Evolutionary conservation across 2,113 vertebrate species (phyloP).

Genomic region (Hirundichthys speculiger): DNA sequence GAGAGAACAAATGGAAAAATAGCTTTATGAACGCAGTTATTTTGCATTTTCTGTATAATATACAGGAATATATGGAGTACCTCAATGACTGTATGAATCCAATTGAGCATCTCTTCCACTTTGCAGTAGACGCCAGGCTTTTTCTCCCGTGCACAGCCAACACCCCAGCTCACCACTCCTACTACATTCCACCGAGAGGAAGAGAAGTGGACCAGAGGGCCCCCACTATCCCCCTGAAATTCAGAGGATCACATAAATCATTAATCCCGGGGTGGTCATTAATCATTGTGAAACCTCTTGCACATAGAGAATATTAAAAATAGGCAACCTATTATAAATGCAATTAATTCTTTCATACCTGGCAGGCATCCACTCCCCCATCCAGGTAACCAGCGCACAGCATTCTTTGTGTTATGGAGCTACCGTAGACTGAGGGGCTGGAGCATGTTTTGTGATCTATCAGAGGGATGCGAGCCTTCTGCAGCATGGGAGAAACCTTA

Average conservation of each 20-base stretch:
- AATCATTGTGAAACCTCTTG: neutral
- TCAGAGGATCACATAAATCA: neutral
- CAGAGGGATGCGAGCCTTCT: slow-evolving; percentile 81
- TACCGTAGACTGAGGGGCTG: slow-evolving; percentile 74
- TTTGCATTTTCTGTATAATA: too few species aligned
- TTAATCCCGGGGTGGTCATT: too few species aligned
- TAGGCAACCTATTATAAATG: neutral
- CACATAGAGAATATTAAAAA: neutral
- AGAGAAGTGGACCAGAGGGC: slow-evolving; percentile 82
- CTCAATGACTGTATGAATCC: slow-evolving; percentile 84
- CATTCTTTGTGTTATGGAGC: slow-evolving; percentile 83
- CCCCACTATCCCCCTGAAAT: slow-evolving; percentile 92
- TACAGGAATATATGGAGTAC: slow-evolving; percentile 60
- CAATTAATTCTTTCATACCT: slow-evolving; percentile 78
- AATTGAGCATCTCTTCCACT: slow-evolving; percentile 83
- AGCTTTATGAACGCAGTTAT: neutral
- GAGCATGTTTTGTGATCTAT: slow-evolving; percentile 80
- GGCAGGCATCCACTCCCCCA: slow-evolving; percentile 89
- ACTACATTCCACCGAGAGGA: slow-evolving; percentile 79
- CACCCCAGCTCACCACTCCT: slow-evolving; percentile 93
- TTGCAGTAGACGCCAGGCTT: slow-evolving; percentile 88
- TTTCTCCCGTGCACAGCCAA: slow-evolving; percentile 83
- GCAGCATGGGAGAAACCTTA: slow-evolving; percentile 81
- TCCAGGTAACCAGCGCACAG: slow-evolving; percentile 85
- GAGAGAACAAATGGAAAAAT: too few species aligned